Conservation (phyloP, 2,797 vertebrate species). For the Phrynocephalus guinanensis region DNA sequence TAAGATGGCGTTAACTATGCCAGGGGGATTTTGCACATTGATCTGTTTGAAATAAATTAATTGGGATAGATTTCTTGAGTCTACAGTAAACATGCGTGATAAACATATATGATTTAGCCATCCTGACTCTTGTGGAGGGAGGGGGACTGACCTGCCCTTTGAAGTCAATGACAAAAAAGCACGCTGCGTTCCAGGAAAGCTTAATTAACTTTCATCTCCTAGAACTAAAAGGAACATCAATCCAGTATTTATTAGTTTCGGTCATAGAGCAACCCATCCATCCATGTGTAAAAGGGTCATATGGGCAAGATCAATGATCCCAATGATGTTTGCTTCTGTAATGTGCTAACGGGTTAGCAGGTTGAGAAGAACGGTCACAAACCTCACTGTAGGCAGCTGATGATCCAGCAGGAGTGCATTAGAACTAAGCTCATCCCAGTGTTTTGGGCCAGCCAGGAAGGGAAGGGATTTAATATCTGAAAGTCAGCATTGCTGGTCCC, state of each 20-base stretch:
- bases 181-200: conserved; percentile 14
- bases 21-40: neutral
- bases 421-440: no score
- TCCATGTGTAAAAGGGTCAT: conserved; percentile 45
- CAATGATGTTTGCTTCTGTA: neutral
- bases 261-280: conserved; percentile 34
- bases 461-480: no score
- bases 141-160: neutral
- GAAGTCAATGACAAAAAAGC: conserved; percentile 34
- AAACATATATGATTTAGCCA: conserved; percentile 23
- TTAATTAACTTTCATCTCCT: conserved; percentile 32
- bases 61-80: neutral
- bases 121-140: conserved; percentile 11
- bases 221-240: conserved; percentile 37
- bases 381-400: neutral
- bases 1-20: no score
- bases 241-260: conserved; percentile 54
- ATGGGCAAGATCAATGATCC: conserved; percentile 57
- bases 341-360: conserved; percentile 3
- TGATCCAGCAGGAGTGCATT: no score
- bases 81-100: neutral
- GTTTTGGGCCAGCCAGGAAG: no score
- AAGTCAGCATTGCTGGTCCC: no score
- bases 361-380: conserved; percentile 13
- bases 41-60: neutral